Percentiles rank a stretch among this genome's conserved stretches.
Conservation (phyloP, 2,888 invertebrate genomes). For the Noctua janthina region DNA sequence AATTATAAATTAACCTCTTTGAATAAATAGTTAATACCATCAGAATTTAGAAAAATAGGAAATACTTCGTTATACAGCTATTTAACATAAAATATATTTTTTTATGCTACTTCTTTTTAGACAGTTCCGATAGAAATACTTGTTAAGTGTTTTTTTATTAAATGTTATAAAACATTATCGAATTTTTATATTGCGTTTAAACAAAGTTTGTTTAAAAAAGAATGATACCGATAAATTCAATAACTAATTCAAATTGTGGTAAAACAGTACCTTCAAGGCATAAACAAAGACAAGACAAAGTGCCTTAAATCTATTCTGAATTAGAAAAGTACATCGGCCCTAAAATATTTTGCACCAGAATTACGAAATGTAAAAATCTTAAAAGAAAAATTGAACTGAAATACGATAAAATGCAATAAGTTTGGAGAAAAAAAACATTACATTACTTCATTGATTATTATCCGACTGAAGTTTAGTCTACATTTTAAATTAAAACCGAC, state of each 20-base stretch:
- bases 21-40: constrained; percentile 42
- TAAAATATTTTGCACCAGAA: neutral
- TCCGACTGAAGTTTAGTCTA: neutral
- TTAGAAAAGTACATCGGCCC: neutral
- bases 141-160: no score
- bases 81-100: neutral
- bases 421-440: neutral
- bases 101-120: neutral
- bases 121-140: neutral
- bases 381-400: neutral
- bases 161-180: neutral
- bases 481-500: neutral
- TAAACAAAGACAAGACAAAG: no score
- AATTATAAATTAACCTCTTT: constrained; percentile 25
- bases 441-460: neutral
- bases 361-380: constrained; percentile 13
- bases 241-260: neutral
- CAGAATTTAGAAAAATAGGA: constrained; percentile 32
- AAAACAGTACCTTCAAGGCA: constrained; percentile 8
- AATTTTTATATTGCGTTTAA: neutral
- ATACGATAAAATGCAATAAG: constrained; percentile 39
- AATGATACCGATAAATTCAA: neutral
- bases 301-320: neutral
- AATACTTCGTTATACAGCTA: constrained; percentile 32
- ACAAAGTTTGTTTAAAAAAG: neutral